Evolutionary conservation across 2,113 vertebrate species (phyloP).

Genomic region (Buteo buteo): DNA sequence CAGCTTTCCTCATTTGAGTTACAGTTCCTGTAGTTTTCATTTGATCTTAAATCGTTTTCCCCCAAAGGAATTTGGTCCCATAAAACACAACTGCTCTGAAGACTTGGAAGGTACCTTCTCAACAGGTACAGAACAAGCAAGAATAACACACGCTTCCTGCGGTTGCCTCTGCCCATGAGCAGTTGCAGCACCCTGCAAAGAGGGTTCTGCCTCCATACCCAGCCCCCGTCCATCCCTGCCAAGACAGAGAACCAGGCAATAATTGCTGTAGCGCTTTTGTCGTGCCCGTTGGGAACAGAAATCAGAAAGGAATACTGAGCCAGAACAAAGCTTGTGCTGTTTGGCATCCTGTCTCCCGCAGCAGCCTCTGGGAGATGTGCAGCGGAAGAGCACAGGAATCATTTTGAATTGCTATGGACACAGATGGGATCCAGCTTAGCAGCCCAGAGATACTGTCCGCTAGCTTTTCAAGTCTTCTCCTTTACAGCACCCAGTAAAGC

Average conservation of each 20-base stretch:
- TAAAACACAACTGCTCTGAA: not conserved
- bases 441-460: rapidly evolving
- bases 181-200: not conserved
- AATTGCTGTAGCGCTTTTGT: not conserved
- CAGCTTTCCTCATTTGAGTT: not conserved
- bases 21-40: not conserved
- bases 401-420: not conserved
- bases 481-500: not conserved
- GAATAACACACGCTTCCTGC: not conserved
- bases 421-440: not conserved
- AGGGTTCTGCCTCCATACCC: not conserved
- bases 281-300: not conserved
- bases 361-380: not conserved
- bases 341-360: not conserved
- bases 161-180: not conserved
- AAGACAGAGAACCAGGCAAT: not conserved
- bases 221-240: rapidly evolving
- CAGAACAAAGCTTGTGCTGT: not conserved
- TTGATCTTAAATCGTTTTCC: not conserved
- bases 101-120: not conserved
- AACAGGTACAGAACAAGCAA: not conserved
- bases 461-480: not conserved
- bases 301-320: not conserved
- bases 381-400: not conserved
- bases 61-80: not conserved